phyloP scores from a whole-genome alignment of 2,888 invertebrate genomes.

The Agonopterix alstromeriana region DNA sequence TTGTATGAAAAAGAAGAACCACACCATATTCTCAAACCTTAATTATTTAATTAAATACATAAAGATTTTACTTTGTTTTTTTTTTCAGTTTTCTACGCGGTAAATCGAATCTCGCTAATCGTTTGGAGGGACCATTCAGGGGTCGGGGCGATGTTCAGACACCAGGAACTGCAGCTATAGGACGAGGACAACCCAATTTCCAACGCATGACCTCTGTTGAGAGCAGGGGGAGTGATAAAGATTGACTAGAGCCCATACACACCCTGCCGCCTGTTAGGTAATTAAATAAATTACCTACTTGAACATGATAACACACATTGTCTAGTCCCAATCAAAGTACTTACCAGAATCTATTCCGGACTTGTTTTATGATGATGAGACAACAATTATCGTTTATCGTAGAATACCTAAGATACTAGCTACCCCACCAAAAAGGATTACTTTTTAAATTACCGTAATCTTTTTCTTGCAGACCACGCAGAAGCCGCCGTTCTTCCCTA shows the following conservation, averaged over 20 bases:
- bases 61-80: neutral
- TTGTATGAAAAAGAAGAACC: neutral
- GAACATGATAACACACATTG: neutral
- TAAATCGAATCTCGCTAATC: slow-evolving; percentile 79
- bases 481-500: slow-evolving; percentile 63
- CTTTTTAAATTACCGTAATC: neutral
- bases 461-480: slow-evolving; percentile 54
- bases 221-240: slow-evolving; percentile 85
- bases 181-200: slow-evolving; percentile 83
- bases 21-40: neutral
- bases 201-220: slow-evolving; percentile 93
- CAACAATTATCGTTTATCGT: too few species aligned
- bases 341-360: too few species aligned
- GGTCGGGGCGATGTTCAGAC: slow-evolving; percentile 80
- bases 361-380: too few species aligned
- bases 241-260: slow-evolving; percentile 89
- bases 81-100: slow-evolving; percentile 92
- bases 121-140: slow-evolving; percentile 64
- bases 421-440: too few species aligned
- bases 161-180: slow-evolving; percentile 81
- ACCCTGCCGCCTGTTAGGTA: slow-evolving; percentile 68
- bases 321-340: neutral
- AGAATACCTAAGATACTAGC: too few species aligned
- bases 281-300: neutral
- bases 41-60: neutral